phyloP scores from a whole-genome alignment of 2,113 vertebrate genomes.

The Strigops habroptila region DNA sequence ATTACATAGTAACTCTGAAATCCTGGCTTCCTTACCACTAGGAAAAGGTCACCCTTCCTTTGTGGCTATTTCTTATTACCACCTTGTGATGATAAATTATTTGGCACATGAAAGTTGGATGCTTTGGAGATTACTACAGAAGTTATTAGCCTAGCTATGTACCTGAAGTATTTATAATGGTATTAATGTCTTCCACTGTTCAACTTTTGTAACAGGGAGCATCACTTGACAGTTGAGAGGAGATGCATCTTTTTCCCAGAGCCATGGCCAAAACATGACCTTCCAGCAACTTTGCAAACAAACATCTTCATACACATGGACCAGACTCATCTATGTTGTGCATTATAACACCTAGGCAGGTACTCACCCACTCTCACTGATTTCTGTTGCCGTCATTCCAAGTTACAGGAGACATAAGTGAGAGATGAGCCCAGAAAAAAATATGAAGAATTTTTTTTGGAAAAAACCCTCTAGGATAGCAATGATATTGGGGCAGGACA shows the following conservation, averaged over 20 bases:
- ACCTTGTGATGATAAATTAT: conserved; percentile 61
- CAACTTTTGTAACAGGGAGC: background rate
- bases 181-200: conserved; percentile 18
- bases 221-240: background rate
- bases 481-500: background rate
- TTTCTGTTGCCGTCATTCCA: background rate
- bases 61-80: conserved; percentile 63
- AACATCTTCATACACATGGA: background rate
- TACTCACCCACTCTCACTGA: background rate
- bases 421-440: background rate
- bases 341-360: background rate
- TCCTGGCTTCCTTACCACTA: conserved; percentile 36
- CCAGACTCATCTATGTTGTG: background rate
- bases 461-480: background rate
- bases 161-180: background rate
- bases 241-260: background rate
- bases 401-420: background rate
- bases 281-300: background rate
- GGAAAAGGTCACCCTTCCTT: conserved; percentile 60
- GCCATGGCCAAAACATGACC: background rate
- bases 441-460: accelerated
- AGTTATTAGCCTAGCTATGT: background rate
- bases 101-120: conserved; percentile 11
- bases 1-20: conserved; percentile 58
- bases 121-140: conserved; percentile 35